Evolutionary conservation across 2,113 vertebrate genomes (phyloP).

Genomic region (Cololabis saira): DNA sequence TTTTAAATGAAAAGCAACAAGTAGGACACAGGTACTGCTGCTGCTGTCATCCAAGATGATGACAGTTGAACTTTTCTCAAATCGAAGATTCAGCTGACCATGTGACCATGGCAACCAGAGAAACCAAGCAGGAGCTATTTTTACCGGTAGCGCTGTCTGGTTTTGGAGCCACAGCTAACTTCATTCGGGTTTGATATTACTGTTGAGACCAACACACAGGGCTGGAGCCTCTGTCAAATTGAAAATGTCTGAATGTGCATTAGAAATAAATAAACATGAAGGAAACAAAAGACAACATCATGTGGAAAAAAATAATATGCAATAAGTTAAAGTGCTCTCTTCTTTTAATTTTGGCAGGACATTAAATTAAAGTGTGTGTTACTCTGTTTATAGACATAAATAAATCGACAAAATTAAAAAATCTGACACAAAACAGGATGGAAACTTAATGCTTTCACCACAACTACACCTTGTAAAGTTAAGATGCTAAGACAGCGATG

Average conservation of each 20-base stretch:
- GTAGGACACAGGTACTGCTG: constrained; percentile 4
- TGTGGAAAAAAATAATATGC: neutral
- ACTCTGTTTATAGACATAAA: constrained; percentile 23
- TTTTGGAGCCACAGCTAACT: constrained; percentile 17
- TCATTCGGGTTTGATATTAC: constrained; percentile 36
- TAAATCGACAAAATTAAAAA: constrained; percentile 38
- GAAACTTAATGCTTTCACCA: constrained; percentile 32
- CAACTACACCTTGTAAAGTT: constrained; percentile 33
- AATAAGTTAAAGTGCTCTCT: neutral
- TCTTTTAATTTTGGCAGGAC: constrained; percentile 11
- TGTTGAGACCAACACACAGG: constrained; percentile 9
- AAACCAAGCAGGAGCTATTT: constrained; percentile 54
- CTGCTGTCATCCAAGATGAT: constrained; percentile 33
- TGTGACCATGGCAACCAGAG: constrained; percentile 63
- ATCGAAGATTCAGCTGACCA: neutral
- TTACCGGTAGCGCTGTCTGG: constrained; percentile 26
- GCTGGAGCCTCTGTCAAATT: neutral
- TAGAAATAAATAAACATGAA: no score
- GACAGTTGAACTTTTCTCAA: constrained; percentile 43
- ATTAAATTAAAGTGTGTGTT: constrained; percentile 15
- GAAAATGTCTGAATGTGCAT: neutral
- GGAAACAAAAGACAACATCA: neutral
- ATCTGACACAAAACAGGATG: constrained; percentile 37
- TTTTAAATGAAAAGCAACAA: neutral
- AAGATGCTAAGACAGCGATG: constrained; percentile 30